phyloP scores from a whole-genome alignment of 1,140 invertebrate genomes.

The Vanessa atalanta region DNA sequence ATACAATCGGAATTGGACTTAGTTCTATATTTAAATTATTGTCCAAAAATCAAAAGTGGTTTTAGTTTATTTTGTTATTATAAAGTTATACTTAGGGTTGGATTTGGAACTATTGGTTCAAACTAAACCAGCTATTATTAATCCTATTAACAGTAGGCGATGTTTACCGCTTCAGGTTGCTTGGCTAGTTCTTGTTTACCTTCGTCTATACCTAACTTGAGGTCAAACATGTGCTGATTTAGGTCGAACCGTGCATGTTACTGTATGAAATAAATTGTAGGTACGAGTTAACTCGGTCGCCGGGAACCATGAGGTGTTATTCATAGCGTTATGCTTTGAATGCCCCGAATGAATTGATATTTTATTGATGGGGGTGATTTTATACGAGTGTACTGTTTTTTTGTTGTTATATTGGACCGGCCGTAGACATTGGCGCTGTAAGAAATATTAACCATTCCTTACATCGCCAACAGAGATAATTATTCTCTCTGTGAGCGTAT shows the following conservation, averaged over 20 bases:
- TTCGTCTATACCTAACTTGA: conserved; percentile 40
- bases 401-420: too few species aligned
- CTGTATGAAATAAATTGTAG: conserved; percentile 6
- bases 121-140: conserved; percentile 34
- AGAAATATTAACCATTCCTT: not conserved
- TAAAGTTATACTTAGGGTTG: not conserved
- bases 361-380: conserved; percentile 40
- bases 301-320: conserved; percentile 63
- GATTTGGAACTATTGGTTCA: not conserved
- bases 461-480: too few species aligned
- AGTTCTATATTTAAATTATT: too few species aligned
- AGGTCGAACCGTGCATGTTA: conserved; percentile 27
- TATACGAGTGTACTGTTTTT: conserved; percentile 38
- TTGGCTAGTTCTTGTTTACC: conserved; percentile 59
- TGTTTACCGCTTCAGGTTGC: conserved; percentile 60
- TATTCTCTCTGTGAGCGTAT: too few species aligned
- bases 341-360: conserved; percentile 65
- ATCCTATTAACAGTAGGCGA: conserved; percentile 54
- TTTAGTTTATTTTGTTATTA: too few species aligned
- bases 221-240: conserved; percentile 43
- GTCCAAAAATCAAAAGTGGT: too few species aligned
- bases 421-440: not conserved
- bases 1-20: too few species aligned
- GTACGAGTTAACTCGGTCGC: conserved; percentile 45
- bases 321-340: conserved; percentile 64